A percentile compares a stretch with the other conserved stretches of the same genome.
These are phyloP conservation scores for Mesorhabditis belari DNA, from an alignment of 2,888 invertebrate genomes.

Conservation along the genomic window DNA sequence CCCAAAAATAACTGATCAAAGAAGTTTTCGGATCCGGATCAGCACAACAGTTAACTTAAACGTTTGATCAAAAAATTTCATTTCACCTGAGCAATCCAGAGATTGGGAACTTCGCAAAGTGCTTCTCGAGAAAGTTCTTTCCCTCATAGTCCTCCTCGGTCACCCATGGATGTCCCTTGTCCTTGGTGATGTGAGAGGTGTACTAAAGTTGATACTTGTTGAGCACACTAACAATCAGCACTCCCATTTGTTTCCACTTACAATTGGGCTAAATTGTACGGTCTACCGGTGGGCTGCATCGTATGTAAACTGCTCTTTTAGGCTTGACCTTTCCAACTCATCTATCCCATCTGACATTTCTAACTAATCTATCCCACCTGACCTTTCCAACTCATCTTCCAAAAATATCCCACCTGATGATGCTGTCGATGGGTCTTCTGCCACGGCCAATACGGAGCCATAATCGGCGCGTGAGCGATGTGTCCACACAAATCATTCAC, in stretches of 20 bases:
- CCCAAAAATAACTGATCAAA: not conserved
- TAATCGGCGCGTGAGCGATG: conserved; percentile 40
- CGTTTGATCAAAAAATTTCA: no score
- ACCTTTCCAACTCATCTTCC: not conserved
- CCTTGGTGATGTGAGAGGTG: conserved; percentile 44
- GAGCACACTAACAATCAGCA: no score
- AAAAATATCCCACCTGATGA: conserved; percentile 13
- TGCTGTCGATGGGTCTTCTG: conserved; percentile 42
- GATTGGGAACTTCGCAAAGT: conserved; percentile 40
- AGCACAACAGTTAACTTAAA: not conserved
- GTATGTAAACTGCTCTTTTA: no score
- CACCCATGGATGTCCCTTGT: conserved; percentile 44
- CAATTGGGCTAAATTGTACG: no score
- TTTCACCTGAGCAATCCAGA: conserved; percentile 46
- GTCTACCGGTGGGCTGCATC: no score
- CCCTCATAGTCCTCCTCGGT: conserved; percentile 31
- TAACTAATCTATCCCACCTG: not conserved
- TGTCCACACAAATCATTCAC: conserved; percentile 43
- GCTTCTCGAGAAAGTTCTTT: conserved; percentile 25
- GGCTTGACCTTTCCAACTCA: no score
- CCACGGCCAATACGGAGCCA: conserved; percentile 47
- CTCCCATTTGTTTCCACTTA: no score
- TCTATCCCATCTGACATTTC: no score
- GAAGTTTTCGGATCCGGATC: not conserved
- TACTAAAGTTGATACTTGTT: no score